phyloP scores from a whole-genome alignment of 2,888 invertebrate species.

The Diarsia brunnea region DNA sequence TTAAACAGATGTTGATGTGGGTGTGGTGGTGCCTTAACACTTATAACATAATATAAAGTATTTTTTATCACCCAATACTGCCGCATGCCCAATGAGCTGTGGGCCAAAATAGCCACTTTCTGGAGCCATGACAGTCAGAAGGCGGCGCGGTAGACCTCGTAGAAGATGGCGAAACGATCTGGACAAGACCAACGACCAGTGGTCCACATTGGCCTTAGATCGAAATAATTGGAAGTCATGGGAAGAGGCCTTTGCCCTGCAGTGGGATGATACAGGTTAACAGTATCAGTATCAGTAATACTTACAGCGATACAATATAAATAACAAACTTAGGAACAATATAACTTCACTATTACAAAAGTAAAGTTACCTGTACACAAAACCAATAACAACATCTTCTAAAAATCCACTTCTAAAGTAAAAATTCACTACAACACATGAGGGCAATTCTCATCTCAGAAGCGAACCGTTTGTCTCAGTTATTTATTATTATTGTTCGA shows the following conservation, averaged over 20 bases:
- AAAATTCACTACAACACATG: slow-evolving; percentile 52
- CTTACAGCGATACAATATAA: neutral
- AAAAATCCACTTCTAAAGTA: slow-evolving; percentile 37
- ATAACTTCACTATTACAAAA: neutral
- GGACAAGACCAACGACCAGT: too few species aligned
- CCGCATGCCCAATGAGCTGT: too few species aligned
- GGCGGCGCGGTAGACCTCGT: too few species aligned
- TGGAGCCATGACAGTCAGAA: too few species aligned
- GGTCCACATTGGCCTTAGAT: too few species aligned
- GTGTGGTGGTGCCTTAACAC: neutral
- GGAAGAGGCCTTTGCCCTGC: too few species aligned
- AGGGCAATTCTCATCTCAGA: slow-evolving; percentile 64
- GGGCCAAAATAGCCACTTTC: too few species aligned
- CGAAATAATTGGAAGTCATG: too few species aligned
- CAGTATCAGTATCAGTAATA: too few species aligned
- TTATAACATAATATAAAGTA: neutral
- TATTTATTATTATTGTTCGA: slow-evolving; percentile 85
- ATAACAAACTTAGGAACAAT: neutral
- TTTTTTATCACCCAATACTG: neutral
- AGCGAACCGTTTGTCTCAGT: slow-evolving; percentile 76
- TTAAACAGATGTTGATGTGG: neutral
- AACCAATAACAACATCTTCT: slow-evolving; percentile 15
- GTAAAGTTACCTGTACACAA: neutral
- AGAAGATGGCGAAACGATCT: too few species aligned
- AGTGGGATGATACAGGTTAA: too few species aligned